Base-by-base conservation (phyloP, 53 echinoderm and acorn worm genomes). In the Astropecten irregularis region DNA sequence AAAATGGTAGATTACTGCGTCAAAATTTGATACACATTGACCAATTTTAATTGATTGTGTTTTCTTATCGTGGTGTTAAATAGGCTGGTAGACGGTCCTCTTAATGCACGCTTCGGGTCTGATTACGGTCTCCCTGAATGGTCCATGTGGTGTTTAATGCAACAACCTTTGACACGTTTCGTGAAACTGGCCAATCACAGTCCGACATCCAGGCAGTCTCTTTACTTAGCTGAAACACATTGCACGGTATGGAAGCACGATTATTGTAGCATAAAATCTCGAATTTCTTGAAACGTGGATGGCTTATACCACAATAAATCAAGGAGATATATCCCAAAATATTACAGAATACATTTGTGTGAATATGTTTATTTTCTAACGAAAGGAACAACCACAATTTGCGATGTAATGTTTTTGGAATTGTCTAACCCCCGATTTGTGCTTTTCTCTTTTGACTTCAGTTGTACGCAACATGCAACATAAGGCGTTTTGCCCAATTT, bases 181-280 rank as follows among this genome's bases (percentile, higher is more conserved):
- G 46, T 7, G 40, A 57, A 76, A 76, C 59, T 59, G 76, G 61
- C 79, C 79, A 79, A 79, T 79, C 79, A 79, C 21, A 79, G 33
- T 14, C 48, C 79, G 79, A 79, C 79, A 79, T 79, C 79, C 79
- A 47, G 79, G 79, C 79, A 79, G 15, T 48, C 28, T 79, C 79
- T 79, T 20, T 79, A 28, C 19, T 26, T 10, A 1, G 21, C 29
- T 21, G 48, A 2, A 31, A 29, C 62, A 47, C n/a, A 62, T 39
- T 36, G 47, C 61, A 79, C 18, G 62, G 79, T 60, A 48, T n/a
- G 21, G 16, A 19, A 25, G 19, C n/a, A 14, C 9, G 13, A 4
- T 13, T 47, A 38, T 29, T 44, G 31, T 42, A 31, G 27, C 42
- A 62, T 62, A 14, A 79, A 60, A 30, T 61, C 31, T 62, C 47